phyloP scores from a whole-genome alignment of 2,113 vertebrate species.

The Pterocles burchelli region DNA sequence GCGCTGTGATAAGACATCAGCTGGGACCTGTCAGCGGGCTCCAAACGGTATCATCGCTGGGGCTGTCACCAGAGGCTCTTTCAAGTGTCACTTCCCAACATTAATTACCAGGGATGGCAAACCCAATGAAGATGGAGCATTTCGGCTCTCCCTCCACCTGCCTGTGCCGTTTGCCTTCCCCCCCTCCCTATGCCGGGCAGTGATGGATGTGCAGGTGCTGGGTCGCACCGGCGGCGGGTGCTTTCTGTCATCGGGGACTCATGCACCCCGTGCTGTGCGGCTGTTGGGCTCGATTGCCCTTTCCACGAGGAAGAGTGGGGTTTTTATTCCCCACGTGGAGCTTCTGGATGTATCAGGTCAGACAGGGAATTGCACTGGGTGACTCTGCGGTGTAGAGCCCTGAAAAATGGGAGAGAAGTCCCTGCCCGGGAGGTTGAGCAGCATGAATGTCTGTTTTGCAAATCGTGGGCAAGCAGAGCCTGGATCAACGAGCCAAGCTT shows the following conservation, averaged over 20 bases:
- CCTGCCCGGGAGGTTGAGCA: neutral
- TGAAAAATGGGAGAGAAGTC: neutral
- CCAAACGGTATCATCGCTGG: neutral
- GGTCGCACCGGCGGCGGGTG: fast-evolving
- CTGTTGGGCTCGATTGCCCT: fast-evolving
- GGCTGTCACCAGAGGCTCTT: slow-evolving; percentile 71
- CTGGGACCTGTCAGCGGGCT: slow-evolving; percentile 65
- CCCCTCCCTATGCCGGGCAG: neutral
- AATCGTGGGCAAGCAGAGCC: neutral
- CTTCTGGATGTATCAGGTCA: neutral
- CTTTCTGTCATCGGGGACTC: neutral
- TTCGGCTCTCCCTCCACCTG: neutral
- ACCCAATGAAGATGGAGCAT: neutral
- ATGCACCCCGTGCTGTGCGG: fast-evolving
- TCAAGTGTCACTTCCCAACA: slow-evolving; percentile 71
- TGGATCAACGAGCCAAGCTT: neutral
- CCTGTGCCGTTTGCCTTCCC: neutral
- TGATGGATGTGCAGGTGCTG: neutral
- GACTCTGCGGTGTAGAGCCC: neutral
- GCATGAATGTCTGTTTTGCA: neutral
- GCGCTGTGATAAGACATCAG: slow-evolving; percentile 47
- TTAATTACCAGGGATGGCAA: slow-evolving; percentile 70
- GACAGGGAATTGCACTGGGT: neutral
- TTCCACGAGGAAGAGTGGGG: fast-evolving
- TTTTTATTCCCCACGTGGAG: neutral